phyloP scores from a whole-genome alignment of 2,888 invertebrate genomes.

The Chymomyza amoena region DNA sequence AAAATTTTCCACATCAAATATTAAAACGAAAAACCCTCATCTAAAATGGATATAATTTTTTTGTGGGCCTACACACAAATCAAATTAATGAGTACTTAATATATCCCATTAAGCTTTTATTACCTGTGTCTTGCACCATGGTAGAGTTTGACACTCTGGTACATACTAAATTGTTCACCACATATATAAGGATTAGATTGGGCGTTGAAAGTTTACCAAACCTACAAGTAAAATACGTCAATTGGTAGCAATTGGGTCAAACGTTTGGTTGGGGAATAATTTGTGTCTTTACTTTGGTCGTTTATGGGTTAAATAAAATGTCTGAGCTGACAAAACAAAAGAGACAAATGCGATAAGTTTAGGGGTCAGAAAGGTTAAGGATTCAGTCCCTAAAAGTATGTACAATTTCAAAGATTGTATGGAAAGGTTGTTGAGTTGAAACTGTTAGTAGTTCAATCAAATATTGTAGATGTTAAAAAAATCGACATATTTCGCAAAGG shows the following conservation, averaged over 20 bases:
- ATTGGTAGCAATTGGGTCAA: neutral
- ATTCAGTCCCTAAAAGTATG: no score
- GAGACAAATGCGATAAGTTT: no score
- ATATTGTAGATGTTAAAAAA: no score
- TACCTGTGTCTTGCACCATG: constrained; percentile 30
- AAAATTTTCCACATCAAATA: neutral
- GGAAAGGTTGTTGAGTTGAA: no score
- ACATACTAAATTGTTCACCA: constrained; percentile 25
- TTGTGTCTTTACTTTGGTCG: neutral
- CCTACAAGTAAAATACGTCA: neutral
- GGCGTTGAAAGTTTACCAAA: neutral
- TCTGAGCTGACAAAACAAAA: neutral
- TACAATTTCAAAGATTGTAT: no score
- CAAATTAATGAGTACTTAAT: constrained; percentile 66
- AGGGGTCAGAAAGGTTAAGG: no score
- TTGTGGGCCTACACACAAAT: constrained; percentile 46
- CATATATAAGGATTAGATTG: neutral
- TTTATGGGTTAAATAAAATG: neutral
- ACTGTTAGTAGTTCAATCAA: no score
- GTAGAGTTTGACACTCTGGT: constrained; percentile 5
- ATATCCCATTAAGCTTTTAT: constrained; percentile 54
- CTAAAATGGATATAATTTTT: constrained; percentile 29
- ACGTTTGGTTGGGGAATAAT: neutral
- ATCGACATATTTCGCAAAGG: no score
- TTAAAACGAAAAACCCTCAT: constrained; percentile 11